Evolutionary conservation across 2,888 invertebrate species (phyloP), one percentile per base, ranked within the genome.

Genomic region (Flexamia atlantica): DNA sequence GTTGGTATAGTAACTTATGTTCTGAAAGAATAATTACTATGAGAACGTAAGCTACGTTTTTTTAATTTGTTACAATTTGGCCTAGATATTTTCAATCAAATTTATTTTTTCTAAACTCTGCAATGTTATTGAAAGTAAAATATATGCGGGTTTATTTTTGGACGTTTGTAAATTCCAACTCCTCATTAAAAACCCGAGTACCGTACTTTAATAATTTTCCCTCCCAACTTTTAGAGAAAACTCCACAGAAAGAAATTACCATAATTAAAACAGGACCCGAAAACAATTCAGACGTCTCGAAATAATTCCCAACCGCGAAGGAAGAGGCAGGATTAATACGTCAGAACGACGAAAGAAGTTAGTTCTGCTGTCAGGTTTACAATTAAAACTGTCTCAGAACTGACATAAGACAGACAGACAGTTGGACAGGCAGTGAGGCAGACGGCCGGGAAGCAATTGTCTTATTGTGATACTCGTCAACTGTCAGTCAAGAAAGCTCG

Each of bases 311-410:
- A 57, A 23, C 57, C 57, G 57, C 23, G 23, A 57, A 57, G 42
- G 42, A 36, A 23, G 12, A 53, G 50, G 53, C 46, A n/a, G 42
- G 76, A 76, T 76, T 76, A 76, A 76, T 50, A 46, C 76, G 76
- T 76, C 76, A 76, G 76, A 50, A 76, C n/a, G 76, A 76, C 50
- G 76, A 76, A 76, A 76, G 76, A 76, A 76, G 76, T 76, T 76
- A 72, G 76, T 46, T 76, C 50, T 42, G 32, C 53, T 76, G 76
- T 76, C 76, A 50, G 53, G 76, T 76, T 76, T 76, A 76, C 76
- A 76, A 76, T 76, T 76, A 76, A 76, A 76, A 76, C 76, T 76
- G 76, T 76, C 76, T 76, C 50, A 50, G 72, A 36, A 32, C 72
- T 72, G 72, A 72, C 72, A 72, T 9, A 40, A 32, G 72, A 72